phyloP scores from a whole-genome alignment of 64 coral and sea anemone genomes.

The Porites lutea region DNA sequence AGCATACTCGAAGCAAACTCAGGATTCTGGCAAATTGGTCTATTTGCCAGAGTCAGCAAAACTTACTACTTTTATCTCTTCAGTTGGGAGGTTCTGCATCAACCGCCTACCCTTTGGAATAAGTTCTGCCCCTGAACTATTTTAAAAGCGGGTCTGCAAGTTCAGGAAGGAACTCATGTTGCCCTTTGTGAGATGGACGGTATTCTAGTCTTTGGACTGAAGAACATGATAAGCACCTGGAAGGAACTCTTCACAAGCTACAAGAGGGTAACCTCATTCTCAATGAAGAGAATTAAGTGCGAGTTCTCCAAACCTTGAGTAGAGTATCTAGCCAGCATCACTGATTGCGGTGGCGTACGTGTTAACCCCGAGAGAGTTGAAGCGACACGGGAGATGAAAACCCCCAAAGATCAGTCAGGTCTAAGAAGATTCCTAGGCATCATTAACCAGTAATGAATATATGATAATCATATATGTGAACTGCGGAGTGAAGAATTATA shows the following conservation, averaged over 20 bases:
- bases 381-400: conserved; percentile 21
- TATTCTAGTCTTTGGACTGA: not conserved
- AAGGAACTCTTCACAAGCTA: conserved; percentile 14
- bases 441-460: not conserved
- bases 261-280: conserved; percentile 34
- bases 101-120: conserved; percentile 37
- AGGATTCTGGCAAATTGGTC: conserved; percentile 34
- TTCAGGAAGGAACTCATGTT: not conserved
- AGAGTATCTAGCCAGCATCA: not conserved
- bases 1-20: conserved; percentile 48
- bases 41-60: not conserved
- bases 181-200: conserved; percentile 25
- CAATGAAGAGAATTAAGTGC: conserved; percentile 39
- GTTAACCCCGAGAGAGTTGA: conserved; percentile 16
- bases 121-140: not conserved
- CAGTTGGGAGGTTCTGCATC: conserved; percentile 15
- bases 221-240: conserved; percentile 8
- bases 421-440: conserved; percentile 31
- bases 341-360: not conserved
- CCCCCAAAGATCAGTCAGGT: not conserved
- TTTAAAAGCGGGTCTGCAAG: conserved; percentile 8
- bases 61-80: conserved; percentile 36
- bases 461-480: too few relatives aligned
- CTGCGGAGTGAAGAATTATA: too few relatives aligned
- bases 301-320: conserved; percentile 3